Conservation (phyloP, 1,140 invertebrate species). For the Polypedilum vanderplanki region DNA sequence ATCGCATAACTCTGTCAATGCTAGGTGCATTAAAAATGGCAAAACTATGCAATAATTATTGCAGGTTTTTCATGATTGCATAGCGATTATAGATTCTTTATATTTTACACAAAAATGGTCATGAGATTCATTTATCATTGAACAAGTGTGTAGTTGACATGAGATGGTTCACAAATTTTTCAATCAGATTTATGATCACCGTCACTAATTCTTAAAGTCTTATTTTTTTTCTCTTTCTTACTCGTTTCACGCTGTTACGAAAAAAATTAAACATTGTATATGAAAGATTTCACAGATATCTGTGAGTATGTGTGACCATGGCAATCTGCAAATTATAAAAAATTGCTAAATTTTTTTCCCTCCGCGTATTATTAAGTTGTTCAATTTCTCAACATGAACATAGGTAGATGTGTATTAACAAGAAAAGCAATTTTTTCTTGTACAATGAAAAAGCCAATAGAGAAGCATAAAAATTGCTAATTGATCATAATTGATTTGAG, state of each 20-base stretch:
- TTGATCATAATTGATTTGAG: slow-evolving; percentile 28
- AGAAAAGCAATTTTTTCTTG: background rate
- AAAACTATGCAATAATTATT: slow-evolving; percentile 14
- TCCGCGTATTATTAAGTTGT: background rate
- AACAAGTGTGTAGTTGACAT: background rate
- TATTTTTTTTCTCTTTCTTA: background rate
- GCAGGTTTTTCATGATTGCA: background rate
- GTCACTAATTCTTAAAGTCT: background rate
- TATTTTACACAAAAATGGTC: background rate
- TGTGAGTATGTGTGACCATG: background rate
- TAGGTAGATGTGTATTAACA: background rate
- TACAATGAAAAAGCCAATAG: background rate
- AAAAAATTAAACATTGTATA: background rate
- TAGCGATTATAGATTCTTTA: slow-evolving; percentile 1
- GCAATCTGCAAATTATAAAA: background rate
- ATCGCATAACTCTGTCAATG: background rate
- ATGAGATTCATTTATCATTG: slow-evolving; percentile 19
- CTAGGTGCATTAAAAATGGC: slow-evolving; percentile 17
- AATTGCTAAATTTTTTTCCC: slow-evolving; percentile 13
- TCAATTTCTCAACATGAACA: background rate
- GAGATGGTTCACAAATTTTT: too few species aligned
- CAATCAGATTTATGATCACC: background rate
- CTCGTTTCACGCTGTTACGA: background rate
- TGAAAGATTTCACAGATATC: background rate
- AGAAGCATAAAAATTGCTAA: slow-evolving; percentile 25